phyloP scores from a whole-genome alignment of 2,797 vertebrate species.

The Ciconia nigra region DNA sequence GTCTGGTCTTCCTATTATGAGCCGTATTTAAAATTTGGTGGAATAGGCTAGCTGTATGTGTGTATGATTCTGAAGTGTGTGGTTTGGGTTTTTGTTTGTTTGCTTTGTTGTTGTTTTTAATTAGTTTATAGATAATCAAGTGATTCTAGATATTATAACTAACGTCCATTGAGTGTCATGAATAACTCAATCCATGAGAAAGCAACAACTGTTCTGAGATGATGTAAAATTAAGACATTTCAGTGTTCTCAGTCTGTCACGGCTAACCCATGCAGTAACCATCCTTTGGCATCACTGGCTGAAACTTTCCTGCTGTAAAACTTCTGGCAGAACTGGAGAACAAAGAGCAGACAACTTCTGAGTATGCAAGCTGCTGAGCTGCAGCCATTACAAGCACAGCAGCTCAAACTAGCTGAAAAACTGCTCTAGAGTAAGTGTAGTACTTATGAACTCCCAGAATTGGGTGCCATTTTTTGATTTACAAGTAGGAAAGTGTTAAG shows the following conservation, averaged over 20 bases:
- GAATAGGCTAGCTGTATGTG: neutral
- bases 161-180: neutral
- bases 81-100: neutral
- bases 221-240: neutral
- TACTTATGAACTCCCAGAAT: neutral
- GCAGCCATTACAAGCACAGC: neutral
- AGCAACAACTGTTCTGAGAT: neutral
- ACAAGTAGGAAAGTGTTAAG: neutral
- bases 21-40: neutral
- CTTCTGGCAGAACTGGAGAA: neutral
- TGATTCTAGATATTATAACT: neutral
- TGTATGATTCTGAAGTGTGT: neutral
- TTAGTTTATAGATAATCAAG: neutral
- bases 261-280: neutral
- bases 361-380: neutral
- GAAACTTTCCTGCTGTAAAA: neutral
- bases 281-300: neutral
- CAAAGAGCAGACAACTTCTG: neutral
- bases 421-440: neutral
- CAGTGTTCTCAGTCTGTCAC: neutral
- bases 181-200: neutral
- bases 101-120: neutral
- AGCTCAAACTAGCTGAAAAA: neutral
- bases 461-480: neutral
- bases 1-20: neutral